A percentile compares a stretch with the other conserved stretches of the same genome.
Evolutionary conservation across 2,797 vertebrate species (phyloP).

Genomic region (Brotula barbata): DNA sequence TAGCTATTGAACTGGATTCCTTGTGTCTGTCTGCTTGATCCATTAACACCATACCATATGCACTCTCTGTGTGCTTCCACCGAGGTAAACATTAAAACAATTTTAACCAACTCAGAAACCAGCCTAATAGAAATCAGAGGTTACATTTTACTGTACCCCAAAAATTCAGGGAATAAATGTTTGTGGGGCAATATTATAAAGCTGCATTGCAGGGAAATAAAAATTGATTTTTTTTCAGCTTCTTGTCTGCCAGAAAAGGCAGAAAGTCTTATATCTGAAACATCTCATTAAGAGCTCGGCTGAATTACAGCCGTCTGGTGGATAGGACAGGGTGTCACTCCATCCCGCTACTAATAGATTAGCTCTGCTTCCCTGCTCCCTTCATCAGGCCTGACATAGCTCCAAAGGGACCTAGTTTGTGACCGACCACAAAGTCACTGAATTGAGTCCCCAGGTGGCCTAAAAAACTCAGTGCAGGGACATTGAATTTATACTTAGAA

Average conservation of each 20-base stretch:
- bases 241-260: conserved; percentile 10
- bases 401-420: conserved; percentile 21
- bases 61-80: too few species aligned
- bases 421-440: conserved; percentile 22
- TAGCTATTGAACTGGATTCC: too few species aligned
- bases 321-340: conserved; percentile 39
- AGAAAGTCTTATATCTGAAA: conserved; percentile 46
- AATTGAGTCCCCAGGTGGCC: conserved; percentile 5
- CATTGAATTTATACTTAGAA: too few species aligned
- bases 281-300: conserved; percentile 68
- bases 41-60: too few species aligned
- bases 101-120: background rate
- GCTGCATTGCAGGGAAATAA: background rate
- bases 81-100: background rate
- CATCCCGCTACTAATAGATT: conserved; percentile 50
- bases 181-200: background rate
- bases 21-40: too few species aligned
- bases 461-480: too few species aligned
- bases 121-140: conserved; percentile 9
- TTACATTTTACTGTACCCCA: background rate
- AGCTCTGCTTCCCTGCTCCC: conserved; percentile 46
- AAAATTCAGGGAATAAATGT: background rate
- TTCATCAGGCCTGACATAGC: conserved; percentile 35
- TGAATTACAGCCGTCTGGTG: conserved; percentile 51
- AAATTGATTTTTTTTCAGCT: background rate